Conservation (phyloP, 2,113 vertebrate genomes). For the Pipra filicauda region DNA sequence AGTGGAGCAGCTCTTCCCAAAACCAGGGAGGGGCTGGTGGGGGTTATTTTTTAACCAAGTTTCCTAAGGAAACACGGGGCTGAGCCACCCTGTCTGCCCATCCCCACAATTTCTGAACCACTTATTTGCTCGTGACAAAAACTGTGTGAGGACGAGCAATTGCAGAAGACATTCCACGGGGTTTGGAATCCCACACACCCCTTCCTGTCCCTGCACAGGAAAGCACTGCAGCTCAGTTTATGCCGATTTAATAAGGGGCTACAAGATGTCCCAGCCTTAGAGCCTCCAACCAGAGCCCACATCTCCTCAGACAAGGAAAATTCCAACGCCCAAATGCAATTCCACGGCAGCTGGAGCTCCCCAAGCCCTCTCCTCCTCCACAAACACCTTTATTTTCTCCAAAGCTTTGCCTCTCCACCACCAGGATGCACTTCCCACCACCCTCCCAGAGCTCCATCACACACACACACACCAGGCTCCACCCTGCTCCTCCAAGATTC, state of each 20-base stretch:
- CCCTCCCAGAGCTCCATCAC: not conserved
- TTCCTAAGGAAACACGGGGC: not conserved
- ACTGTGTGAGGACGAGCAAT: accelerated
- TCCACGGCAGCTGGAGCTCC: accelerated
- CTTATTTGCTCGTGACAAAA: not conserved
- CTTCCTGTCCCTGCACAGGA: accelerated
- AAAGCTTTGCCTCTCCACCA: not conserved
- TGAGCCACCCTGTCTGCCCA: not conserved
- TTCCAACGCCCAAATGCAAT: not conserved
- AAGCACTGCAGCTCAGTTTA: not conserved
- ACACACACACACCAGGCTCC: not conserved
- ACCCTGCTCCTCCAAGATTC: not conserved
- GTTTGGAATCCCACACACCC: not conserved
- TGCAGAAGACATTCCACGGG: not conserved
- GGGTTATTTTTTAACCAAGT: accelerated
- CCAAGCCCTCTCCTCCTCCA: not conserved
- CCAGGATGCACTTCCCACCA: not conserved
- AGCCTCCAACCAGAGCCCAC: not conserved
- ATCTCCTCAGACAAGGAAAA: not conserved
- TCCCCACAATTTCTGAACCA: not conserved
- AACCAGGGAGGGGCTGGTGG: not conserved
- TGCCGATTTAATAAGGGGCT: not conserved
- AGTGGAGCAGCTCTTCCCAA: not conserved
- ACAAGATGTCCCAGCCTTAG: not conserved
- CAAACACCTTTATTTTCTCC: not conserved